Conservation (phyloP, 2,888 invertebrate genomes). For the Odontomyia ornata region DNA sequence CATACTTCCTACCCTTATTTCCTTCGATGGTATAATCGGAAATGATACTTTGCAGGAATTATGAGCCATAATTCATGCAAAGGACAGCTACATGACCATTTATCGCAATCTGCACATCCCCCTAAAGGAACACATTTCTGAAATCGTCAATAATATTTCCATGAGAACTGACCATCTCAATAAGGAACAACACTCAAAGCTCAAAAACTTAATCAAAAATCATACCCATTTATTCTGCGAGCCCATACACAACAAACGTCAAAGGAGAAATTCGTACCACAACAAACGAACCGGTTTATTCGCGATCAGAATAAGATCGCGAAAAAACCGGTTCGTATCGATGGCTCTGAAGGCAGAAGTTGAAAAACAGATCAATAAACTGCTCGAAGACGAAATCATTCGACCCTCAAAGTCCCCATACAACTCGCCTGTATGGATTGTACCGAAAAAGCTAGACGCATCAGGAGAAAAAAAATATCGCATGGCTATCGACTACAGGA, state of each 20-base stretch:
- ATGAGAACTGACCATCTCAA: conserved; percentile 16
- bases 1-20: background rate
- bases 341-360: conserved; percentile 21
- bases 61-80: background rate
- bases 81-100: conserved; percentile 14
- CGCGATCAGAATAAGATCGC: conserved; percentile 8
- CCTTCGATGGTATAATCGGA: conserved; percentile 31
- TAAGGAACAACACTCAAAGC: background rate
- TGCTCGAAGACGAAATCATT: conserved; percentile 16
- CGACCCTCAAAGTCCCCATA: conserved; percentile 25
- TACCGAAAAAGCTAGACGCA: conserved; percentile 20
- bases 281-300: conserved; percentile 24
- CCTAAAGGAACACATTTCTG: conserved; percentile 24
- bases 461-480: conserved; percentile 32
- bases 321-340: too few species aligned
- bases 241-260: background rate
- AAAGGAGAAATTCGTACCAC: conserved; percentile 9
- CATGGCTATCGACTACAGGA: conserved; percentile 34
- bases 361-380: background rate
- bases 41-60: conserved; percentile 2
- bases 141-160: background rate
- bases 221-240: too few species aligned
- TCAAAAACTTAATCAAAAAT: background rate
- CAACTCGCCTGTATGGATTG: conserved; percentile 31
- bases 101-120: background rate